phyloP scores from a whole-genome alignment of 1,140 invertebrate species.

The Drosophila kanapiae region DNA sequence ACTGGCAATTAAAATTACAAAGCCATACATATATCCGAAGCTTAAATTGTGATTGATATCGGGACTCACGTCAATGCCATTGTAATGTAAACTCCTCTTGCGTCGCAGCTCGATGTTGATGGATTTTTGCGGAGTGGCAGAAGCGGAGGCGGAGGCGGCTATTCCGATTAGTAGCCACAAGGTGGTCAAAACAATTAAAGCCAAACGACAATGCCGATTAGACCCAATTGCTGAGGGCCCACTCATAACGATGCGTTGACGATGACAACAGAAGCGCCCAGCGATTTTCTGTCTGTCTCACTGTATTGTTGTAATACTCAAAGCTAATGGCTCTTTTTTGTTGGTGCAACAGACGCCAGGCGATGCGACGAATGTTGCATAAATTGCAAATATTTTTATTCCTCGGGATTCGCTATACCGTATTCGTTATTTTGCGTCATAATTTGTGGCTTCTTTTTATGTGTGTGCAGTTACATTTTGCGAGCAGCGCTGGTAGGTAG shows the following conservation, averaged over 20 bases:
- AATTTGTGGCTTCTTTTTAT: slow-evolving; percentile 46
- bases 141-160: background rate
- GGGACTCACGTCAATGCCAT: slow-evolving; percentile 79
- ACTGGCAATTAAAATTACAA: slow-evolving; percentile 8
- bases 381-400: slow-evolving; percentile 60
- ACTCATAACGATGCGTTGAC: slow-evolving; percentile 59
- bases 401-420: slow-evolving; percentile 31
- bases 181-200: slow-evolving; percentile 66
- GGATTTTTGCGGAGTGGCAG: background rate
- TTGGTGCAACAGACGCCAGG: slow-evolving; percentile 47
- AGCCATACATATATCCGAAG: background rate
- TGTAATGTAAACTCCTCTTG: slow-evolving; percentile 63
- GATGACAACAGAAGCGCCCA: slow-evolving; percentile 46
- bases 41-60: slow-evolving; percentile 27
- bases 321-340: slow-evolving; percentile 33
- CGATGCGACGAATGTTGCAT: slow-evolving; percentile 50
- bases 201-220: slow-evolving; percentile 55
- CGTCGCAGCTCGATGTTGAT: slow-evolving; percentile 75
- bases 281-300: slow-evolving; percentile 20
- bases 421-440: slow-evolving; percentile 69
- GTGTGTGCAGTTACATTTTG: slow-evolving; percentile 62
- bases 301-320: slow-evolving; percentile 36
- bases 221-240: slow-evolving; percentile 36
- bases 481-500: slow-evolving; percentile 15
- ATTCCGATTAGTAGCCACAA: slow-evolving; percentile 52